These are phyloP conservation scores for Sinocyclocheilus rhinocerous DNA, from an alignment of 2,113 vertebrate genomes.

Conservation along the genomic window DNA sequence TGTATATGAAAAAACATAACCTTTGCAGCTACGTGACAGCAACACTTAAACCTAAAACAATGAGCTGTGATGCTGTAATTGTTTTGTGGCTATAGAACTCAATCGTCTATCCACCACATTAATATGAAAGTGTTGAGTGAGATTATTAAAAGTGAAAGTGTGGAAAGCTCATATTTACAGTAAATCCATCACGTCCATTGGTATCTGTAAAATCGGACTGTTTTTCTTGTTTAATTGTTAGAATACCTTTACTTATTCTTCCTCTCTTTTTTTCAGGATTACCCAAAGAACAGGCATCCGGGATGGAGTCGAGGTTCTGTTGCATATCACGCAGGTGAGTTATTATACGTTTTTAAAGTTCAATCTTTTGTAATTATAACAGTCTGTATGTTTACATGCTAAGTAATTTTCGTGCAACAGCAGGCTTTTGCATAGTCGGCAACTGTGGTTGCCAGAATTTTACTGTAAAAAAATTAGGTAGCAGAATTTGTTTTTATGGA, in stretches of 20 bases:
- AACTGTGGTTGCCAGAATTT: too few relatives aligned
- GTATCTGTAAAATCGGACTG: not conserved
- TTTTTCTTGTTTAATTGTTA: not conserved
- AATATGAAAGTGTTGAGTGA: conserved; percentile 36
- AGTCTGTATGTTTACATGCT: not conserved
- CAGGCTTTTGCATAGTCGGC: not conserved
- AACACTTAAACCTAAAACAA: conserved; percentile 29
- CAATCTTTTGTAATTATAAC: not conserved
- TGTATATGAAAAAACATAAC: conserved; percentile 37
- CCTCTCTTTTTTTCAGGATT: conserved; percentile 77
- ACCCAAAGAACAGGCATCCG: conserved; percentile 91
- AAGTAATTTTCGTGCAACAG: not conserved
- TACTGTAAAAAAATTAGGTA: too few relatives aligned
- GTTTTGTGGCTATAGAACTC: conserved; percentile 7
- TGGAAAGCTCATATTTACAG: not conserved
- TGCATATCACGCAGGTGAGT: conserved; percentile 89
- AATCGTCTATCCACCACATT: not conserved
- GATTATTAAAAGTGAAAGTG: not conserved
- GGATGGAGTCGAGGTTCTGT: conserved; percentile 92
- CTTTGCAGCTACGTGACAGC: conserved; percentile 28
- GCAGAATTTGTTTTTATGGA: too few relatives aligned
- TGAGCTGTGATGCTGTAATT: conserved; percentile 28
- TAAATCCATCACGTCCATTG: not conserved
- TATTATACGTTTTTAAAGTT: not conserved
- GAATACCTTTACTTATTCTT: not conserved